Percentiles rank a stretch among this genome's conserved stretches.
phyloP scores from a whole-genome alignment of 2,888 invertebrate genomes.

The Slavum lentiscoides region DNA sequence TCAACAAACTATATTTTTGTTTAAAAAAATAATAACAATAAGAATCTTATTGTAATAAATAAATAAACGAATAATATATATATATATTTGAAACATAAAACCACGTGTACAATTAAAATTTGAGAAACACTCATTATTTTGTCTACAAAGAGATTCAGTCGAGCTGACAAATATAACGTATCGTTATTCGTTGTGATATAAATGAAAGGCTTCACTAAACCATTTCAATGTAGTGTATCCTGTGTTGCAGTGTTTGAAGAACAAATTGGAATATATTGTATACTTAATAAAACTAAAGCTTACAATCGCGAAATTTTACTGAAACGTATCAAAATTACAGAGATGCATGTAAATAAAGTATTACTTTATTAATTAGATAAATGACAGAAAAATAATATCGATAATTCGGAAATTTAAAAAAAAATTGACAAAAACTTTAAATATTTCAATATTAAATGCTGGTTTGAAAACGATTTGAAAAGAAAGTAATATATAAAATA shows the following conservation, averaged over 20 bases:
- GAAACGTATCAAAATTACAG: too few species aligned
- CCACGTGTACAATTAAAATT: background rate
- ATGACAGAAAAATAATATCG: too few species aligned
- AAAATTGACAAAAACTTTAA: too few species aligned
- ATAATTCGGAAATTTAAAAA: too few species aligned
- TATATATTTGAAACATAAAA: background rate
- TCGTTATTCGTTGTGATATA: slow-evolving; percentile 6
- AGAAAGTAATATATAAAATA: too few species aligned
- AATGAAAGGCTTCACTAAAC: background rate
- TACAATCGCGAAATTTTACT: too few species aligned
- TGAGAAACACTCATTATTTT: slow-evolving; percentile 7
- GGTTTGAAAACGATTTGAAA: too few species aligned
- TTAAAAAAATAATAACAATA: background rate
- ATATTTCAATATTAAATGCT: too few species aligned
- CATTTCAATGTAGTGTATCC: background rate
- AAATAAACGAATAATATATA: background rate
- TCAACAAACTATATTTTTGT: background rate
- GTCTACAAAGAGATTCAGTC: background rate
- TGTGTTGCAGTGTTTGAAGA: background rate
- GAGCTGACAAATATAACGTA: slow-evolving; percentile 19
- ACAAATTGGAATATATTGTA: background rate
- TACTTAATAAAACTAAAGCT: too few species aligned
- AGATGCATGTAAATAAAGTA: too few species aligned
- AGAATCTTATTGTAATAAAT: background rate
- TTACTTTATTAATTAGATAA: too few species aligned